phyloP scores from a whole-genome alignment of 2,113 vertebrate species.

The Catharus bicknelli region DNA sequence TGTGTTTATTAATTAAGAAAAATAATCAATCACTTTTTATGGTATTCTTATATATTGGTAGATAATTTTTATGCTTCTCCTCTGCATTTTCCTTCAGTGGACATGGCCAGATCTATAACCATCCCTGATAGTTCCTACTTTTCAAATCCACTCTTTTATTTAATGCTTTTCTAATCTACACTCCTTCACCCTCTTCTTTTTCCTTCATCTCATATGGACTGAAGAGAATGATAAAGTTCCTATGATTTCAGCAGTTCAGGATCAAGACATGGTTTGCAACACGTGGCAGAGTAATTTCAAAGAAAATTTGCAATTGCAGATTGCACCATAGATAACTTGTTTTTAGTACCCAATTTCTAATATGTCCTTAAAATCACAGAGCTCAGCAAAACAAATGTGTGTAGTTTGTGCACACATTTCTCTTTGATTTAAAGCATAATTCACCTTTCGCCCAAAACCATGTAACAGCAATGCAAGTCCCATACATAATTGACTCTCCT shows the following conservation, averaged over 20 bases:
- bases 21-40: neutral
- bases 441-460: neutral
- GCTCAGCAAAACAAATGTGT: neutral
- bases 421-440: neutral
- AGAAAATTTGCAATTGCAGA: neutral
- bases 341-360: neutral
- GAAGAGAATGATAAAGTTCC: neutral
- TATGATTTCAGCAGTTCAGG: neutral
- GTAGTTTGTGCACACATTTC: neutral
- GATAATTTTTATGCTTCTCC: neutral
- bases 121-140: constrained; percentile 13
- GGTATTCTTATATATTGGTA: neutral
- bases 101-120: neutral
- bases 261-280: neutral
- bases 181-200: neutral
- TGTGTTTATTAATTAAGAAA: constrained; percentile 2
- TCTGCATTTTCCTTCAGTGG: neutral
- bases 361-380: neutral
- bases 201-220: neutral
- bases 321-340: neutral
- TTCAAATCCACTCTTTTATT: neutral
- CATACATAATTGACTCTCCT: neutral
- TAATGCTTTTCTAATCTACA: neutral
- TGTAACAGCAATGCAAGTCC: neutral
- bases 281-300: neutral